Evolutionary conservation across 2,113 vertebrate species (phyloP), one percentile per base, ranked within the genome.

Genomic region (Nothocercus nigrocapillus): DNA sequence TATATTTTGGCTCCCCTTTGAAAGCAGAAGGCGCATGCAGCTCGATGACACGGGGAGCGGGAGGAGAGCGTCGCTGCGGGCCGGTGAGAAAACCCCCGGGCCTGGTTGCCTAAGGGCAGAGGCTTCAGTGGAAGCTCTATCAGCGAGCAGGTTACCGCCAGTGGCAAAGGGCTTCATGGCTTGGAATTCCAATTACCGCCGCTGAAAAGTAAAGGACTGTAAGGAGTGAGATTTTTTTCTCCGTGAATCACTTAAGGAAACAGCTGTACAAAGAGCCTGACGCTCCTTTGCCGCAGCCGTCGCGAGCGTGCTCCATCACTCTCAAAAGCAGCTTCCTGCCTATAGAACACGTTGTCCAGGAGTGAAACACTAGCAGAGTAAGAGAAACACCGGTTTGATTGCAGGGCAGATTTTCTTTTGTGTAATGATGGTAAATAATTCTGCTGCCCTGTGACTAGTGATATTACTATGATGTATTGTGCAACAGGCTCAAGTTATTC

Each of bases 321-420:
- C 66, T 56, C 72, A 89, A 75, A 68, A 1, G 4, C 49, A 63
- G 45, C 61, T 95, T 89, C 85, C 82, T 83, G 63, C 69, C 88
- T 90, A 8, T 7, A 82, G 91, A 96, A 85, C 82, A 95, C 88
- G 79, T 63, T 67, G 85, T 90, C 72, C 73, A 83, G 72, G 51
- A 49, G 27, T 4, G 75, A 79, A 88, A 51, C 49, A 68, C 21
- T 28, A 53, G 22, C 32, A 54, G 3, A 22, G 75, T 40, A 34
- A 66, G 34, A 85, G 20, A 92, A 92, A 68, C 27, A 34, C 2
- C 34, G 82, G 30, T 10, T 9, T 86, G 38, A 89, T 68, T 88
- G 22, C 40, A 66, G 81, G 70, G 40, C 64, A 62, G 49, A 54
- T 49, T 89, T 89, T 87, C 19, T 32, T 58, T 68, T 76, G 53